These are phyloP conservation scores for Pteromalus puparum DNA, from an alignment of 1,140 invertebrate genomes.

Conservation along the genomic window DNA sequence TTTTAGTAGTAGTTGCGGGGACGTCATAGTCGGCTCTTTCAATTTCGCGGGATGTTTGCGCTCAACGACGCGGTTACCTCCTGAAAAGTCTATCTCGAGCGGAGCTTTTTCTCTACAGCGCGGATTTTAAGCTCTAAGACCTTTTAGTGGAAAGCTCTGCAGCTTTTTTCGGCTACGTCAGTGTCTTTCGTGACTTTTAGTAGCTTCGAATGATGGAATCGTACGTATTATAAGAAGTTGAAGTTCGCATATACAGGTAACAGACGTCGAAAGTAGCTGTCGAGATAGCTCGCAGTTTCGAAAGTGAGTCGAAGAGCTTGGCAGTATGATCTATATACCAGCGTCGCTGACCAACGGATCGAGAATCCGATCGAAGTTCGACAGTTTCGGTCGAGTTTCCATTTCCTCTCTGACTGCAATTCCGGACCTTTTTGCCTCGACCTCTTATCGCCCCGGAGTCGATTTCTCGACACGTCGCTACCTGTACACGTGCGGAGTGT, in stretches of 20 bases:
- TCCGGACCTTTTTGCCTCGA: neutral
- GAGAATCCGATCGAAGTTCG: conserved; percentile 18
- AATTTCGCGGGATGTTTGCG: conserved; percentile 36
- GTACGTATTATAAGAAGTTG: no score
- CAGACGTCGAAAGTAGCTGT: no score
- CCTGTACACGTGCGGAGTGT: neutral
- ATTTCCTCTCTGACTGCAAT: neutral
- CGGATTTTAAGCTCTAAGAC: no score
- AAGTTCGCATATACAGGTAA: no score
- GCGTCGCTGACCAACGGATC: neutral
- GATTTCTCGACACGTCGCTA: neutral
- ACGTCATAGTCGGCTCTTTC: neutral
- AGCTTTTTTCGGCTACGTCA: neutral
- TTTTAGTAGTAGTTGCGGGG: conserved; percentile 28
- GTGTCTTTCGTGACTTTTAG: neutral
- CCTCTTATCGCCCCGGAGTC: neutral
- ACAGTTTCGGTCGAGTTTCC: conserved; percentile 19
- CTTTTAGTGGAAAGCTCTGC: neutral
- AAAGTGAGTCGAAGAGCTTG: neutral
- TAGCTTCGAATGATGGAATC: neutral
- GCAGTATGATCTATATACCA: neutral
- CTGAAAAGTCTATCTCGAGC: neutral
- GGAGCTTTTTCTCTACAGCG: neutral
- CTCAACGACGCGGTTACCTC: neutral
- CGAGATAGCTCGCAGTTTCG: neutral